phyloP scores from a whole-genome alignment of 2,888 invertebrate genomes.

The Bellardia pandia region DNA sequence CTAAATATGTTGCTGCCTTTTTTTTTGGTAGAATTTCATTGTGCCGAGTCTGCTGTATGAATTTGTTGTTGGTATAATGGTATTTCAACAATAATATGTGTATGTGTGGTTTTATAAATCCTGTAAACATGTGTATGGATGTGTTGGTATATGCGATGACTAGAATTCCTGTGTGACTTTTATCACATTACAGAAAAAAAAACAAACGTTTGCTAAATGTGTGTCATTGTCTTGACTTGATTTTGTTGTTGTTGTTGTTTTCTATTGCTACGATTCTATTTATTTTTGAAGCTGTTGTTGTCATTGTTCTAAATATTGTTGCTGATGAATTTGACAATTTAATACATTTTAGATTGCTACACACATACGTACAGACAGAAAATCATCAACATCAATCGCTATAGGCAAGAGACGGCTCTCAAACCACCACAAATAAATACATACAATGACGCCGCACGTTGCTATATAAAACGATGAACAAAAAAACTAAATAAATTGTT shows the following conservation, averaged over 20 bases:
- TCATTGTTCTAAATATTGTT: slow-evolving; percentile 31
- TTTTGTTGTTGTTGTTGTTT: not conserved
- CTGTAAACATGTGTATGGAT: not conserved
- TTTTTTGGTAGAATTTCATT: not conserved
- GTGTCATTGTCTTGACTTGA: slow-evolving; percentile 41
- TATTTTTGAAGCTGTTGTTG: slow-evolving; percentile 22
- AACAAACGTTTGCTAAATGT: slow-evolving; percentile 37
- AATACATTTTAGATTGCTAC: slow-evolving; percentile 64
- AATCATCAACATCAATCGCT: slow-evolving; percentile 1
- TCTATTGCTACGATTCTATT: not conserved
- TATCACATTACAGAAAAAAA: slow-evolving; percentile 55
- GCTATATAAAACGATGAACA: slow-evolving; percentile 29
- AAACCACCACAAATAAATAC: slow-evolving; percentile 23
- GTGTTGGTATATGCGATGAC: slow-evolving; percentile 21
- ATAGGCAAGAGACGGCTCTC: not conserved
- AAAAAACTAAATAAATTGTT: slow-evolving; percentile 35
- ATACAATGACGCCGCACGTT: slow-evolving; percentile 30
- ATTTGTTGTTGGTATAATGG: not conserved
- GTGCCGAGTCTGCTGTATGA: slow-evolving; percentile 8
- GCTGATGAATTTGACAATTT: slow-evolving; percentile 62
- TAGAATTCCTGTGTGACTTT: slow-evolving; percentile 46
- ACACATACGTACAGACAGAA: not conserved
- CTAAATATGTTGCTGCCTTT: not conserved
- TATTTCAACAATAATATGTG: not conserved
- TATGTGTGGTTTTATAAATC: not conserved